A percentile compares a stretch with the other conserved stretches of the same genome.
phyloP scores from a whole-genome alignment of 2,797 vertebrate species.

The Falco biarmicus region DNA sequence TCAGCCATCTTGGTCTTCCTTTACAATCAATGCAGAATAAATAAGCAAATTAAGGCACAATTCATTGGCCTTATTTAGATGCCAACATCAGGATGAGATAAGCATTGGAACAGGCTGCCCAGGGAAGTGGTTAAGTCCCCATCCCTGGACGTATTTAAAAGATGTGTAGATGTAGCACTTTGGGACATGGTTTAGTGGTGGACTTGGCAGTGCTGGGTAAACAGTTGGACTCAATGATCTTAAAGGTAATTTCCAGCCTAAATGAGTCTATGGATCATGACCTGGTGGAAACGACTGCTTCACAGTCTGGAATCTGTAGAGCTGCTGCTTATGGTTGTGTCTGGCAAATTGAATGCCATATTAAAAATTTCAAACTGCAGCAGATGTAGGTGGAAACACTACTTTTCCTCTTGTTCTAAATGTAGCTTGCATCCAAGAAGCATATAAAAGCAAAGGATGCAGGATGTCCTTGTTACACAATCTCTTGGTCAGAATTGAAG shows the following conservation, averaged over 20 bases:
- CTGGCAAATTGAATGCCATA: not conserved
- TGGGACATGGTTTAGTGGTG: not conserved
- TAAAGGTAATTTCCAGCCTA: not conserved
- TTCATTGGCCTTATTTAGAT: not conserved
- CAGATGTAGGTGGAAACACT: not conserved
- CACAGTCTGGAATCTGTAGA: not conserved
- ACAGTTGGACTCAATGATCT: not conserved
- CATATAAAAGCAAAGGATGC: not conserved
- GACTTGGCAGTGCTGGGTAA: not conserved
- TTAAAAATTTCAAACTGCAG: not conserved
- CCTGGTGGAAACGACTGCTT: not conserved
- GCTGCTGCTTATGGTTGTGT: not conserved
- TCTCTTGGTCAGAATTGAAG: not conserved
- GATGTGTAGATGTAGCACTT: accelerated
- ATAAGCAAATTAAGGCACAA: not conserved
- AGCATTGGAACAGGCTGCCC: not conserved
- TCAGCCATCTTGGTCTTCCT: not conserved
- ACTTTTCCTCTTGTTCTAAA: not conserved
- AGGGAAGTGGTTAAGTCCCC: not conserved
- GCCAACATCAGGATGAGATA: not conserved
- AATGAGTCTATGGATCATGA: not conserved
- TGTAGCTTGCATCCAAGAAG: not conserved
- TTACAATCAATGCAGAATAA: not conserved
- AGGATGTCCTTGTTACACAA: not conserved
- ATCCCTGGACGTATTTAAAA: not conserved